Base-by-base conservation (phyloP, 2,888 invertebrate genomes). In the Catonia carolina region DNA sequence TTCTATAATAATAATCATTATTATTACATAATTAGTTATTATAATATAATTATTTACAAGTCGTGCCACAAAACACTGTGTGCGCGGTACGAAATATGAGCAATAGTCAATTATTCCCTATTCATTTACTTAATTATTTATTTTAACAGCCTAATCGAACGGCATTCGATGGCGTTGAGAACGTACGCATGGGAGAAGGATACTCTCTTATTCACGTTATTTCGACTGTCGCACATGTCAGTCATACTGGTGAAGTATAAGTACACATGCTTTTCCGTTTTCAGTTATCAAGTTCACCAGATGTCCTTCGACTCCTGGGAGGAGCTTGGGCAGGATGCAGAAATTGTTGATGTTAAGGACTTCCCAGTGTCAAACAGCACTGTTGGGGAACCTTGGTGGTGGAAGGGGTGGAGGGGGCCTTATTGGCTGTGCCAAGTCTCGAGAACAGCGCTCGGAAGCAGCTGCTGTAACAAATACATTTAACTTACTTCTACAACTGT, bases 401-500 rank as follows among this genome's bases (percentile, higher is more conserved):
- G 84, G 88, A 76, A 86, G 83, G 72, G 87, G 86, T 67, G 89
- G 89, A 73, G 88, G 87, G 73, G 86, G 85, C 73, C 86, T 81
- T 70, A 78, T 79, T 74, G 78, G 81, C 74, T 80, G 78, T 81
- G 81, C 81, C 74, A 84, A 86, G 72, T 80, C 81, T 74, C 77
- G 81, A 77, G 89, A 89, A 78, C 87, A 89, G 77, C 84, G 87
- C 77, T 90, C 90, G 75, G 89, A 90, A 75, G 89, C 89, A 84
- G 86, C 80, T 84, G 75, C 71, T 27, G 27, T 8, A 6, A 8
- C 27, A 27, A n/a, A n/a, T n/a, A n/a, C n/a, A n/a, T n/a, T n/a
- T n/a, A n/a, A n/a, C n/a, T n/a, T n/a, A n/a, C n/a, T n/a, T n/a
- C n/a, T n/a, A n/a, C n/a, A n/a, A n/a, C n/a, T n/a, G n/a, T n/a